phyloP scores from a whole-genome alignment of 2,113 vertebrate genomes.

The Pelobates fuscus region DNA sequence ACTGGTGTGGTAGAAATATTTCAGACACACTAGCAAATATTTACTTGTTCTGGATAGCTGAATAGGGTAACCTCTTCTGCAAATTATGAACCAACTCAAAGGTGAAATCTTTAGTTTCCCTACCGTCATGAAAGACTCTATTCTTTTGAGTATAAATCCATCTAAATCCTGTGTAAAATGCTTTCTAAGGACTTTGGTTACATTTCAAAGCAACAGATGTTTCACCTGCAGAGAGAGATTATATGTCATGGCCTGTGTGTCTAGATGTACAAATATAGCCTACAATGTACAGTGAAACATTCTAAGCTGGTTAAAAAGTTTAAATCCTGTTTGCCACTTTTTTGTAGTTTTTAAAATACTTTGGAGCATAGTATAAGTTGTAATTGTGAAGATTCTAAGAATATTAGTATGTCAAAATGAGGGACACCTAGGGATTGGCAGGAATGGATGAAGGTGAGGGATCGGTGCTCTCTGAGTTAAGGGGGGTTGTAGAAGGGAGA shows the following conservation, averaged over 20 bases:
- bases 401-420: too few species aligned
- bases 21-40: background rate
- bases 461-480: too few species aligned
- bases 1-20: slow-evolving; percentile 20
- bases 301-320: too few species aligned
- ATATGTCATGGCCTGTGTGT: background rate
- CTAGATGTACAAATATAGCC: background rate
- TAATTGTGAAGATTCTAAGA: too few species aligned
- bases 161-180: slow-evolving; percentile 16
- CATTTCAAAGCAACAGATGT: slow-evolving; percentile 26
- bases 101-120: slow-evolving; percentile 8
- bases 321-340: too few species aligned
- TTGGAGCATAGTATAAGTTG: too few species aligned
- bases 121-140: slow-evolving; percentile 21
- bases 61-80: background rate
- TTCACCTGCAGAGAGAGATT: slow-evolving; percentile 37
- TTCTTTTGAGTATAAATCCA: slow-evolving; percentile 29
- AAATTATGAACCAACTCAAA: slow-evolving; percentile 15
- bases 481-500: too few species aligned
- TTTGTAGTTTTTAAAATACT: too few species aligned
- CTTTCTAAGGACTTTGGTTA: slow-evolving; percentile 18
- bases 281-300: too few species aligned
- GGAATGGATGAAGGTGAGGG: too few species aligned
- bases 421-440: too few species aligned
- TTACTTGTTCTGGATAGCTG: slow-evolving; percentile 7